A percentile compares a stretch with the other conserved stretches of the same genome.
Conservation (phyloP, 2,888 invertebrate genomes). For the Allolobophora icterica region DNA sequence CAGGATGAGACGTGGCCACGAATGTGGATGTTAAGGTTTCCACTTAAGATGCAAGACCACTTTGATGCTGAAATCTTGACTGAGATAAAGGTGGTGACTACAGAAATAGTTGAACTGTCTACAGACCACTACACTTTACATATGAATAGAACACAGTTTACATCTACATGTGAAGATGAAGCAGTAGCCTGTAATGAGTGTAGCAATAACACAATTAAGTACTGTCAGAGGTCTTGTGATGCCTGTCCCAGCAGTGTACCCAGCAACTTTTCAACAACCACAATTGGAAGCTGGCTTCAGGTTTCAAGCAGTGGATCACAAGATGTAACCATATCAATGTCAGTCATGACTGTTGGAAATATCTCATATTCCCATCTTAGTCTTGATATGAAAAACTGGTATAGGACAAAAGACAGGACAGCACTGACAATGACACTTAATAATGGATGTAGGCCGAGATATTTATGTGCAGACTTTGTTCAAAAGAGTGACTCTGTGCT, state of each 20-base stretch:
- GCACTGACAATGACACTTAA: slow-evolving; percentile 12
- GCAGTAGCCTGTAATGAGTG: slow-evolving; percentile 54
- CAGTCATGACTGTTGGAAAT: neutral
- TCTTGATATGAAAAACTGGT: slow-evolving; percentile 31
- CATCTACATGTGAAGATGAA: slow-evolving; percentile 56
- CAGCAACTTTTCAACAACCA: neutral
- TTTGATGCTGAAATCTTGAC: slow-evolving; percentile 33
- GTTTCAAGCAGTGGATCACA: neutral
- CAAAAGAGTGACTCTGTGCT: slow-evolving; percentile 26
- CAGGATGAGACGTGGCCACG: slow-evolving; percentile 37
- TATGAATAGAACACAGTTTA: slow-evolving; percentile 49
- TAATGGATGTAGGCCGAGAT: slow-evolving; percentile 40
- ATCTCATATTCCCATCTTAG: slow-evolving; percentile 20
- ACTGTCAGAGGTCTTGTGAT: slow-evolving; percentile 56
- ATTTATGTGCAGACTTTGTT: slow-evolving; percentile 33
- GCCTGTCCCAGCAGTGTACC: slow-evolving; percentile 47
- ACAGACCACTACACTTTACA: slow-evolving; percentile 48
- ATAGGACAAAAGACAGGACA: slow-evolving; percentile 28
- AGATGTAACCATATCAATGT: slow-evolving; percentile 24
- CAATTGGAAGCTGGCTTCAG: slow-evolving; percentile 28
- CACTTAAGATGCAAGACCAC: neutral
- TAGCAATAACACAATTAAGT: slow-evolving; percentile 47
- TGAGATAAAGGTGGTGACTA: slow-evolving; percentile 32
- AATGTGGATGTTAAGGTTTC: slow-evolving; percentile 40
- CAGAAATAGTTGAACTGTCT: neutral